Conservation (phyloP, 2,888 invertebrate species). For the Tribolium freemani region DNA sequence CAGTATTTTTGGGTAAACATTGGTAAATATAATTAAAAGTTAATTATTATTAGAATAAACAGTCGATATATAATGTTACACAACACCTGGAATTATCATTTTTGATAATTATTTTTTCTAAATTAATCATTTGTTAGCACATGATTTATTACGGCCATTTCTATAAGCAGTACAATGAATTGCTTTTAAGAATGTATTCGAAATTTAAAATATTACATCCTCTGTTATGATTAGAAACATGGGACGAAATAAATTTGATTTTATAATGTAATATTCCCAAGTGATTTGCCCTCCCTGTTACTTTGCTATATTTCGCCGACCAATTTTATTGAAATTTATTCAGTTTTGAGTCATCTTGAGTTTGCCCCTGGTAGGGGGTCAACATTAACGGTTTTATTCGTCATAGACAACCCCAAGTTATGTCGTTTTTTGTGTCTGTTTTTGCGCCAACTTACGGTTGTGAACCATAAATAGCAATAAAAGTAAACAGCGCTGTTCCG, state of each 20-base stretch:
- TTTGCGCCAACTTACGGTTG: conserved; percentile 1
- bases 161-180: neutral
- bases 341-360: conserved; percentile 21
- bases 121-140: neutral
- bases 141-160: neutral
- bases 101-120: neutral
- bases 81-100: neutral
- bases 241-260: conserved; percentile 22
- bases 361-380: conserved; percentile 11
- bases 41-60: neutral
- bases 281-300: conserved; percentile 11
- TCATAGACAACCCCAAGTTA: conserved; percentile 8
- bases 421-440: conserved; percentile 1
- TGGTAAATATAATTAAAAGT: neutral
- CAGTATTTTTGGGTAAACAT: neutral
- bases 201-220: neutral
- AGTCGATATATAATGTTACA: neutral
- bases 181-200: neutral
- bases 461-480: conserved; percentile 25
- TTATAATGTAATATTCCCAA: conserved; percentile 34
- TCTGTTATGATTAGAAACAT: conserved; percentile 2
- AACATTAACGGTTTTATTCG: conserved; percentile 11
- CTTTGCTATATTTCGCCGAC: conserved; percentile 24
- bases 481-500: conserved; percentile 19
- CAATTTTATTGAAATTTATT: conserved; percentile 30